Evolutionary conservation across 2,797 vertebrate genomes (phyloP).

Genomic region (Momotus momota): DNA sequence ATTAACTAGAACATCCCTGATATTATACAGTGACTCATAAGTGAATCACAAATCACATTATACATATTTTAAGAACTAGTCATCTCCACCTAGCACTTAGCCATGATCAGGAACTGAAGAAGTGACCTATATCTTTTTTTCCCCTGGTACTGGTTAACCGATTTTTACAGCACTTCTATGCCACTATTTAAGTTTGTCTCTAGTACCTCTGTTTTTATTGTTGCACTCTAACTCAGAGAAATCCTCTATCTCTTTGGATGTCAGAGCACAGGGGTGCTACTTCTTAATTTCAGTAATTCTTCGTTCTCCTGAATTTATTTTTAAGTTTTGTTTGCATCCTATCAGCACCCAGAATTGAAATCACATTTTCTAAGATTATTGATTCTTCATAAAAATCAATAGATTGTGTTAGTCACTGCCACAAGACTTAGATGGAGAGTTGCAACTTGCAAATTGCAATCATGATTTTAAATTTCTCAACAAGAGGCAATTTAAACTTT

Average conservation of each 20-base stretch:
- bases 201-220: neutral
- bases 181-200: neutral
- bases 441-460: neutral
- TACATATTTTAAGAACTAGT: neutral
- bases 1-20: neutral
- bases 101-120: neutral
- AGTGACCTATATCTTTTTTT: neutral
- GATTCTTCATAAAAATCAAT: neutral
- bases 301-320: neutral
- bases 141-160: accelerated
- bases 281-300: neutral
- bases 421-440: neutral
- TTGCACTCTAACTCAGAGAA: neutral
- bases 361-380: neutral
- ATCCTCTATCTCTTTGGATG: neutral
- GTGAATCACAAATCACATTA: neutral
- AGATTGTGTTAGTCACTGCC: neutral
- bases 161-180: neutral
- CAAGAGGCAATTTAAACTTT: neutral
- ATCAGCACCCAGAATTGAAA: neutral
- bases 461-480: neutral
- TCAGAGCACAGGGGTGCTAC: neutral
- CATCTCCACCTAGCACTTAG: neutral
- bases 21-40: neutral
- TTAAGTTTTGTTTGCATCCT: neutral